Conservation (phyloP, 2,797 vertebrate genomes). For the Pelodytes ibericus region DNA sequence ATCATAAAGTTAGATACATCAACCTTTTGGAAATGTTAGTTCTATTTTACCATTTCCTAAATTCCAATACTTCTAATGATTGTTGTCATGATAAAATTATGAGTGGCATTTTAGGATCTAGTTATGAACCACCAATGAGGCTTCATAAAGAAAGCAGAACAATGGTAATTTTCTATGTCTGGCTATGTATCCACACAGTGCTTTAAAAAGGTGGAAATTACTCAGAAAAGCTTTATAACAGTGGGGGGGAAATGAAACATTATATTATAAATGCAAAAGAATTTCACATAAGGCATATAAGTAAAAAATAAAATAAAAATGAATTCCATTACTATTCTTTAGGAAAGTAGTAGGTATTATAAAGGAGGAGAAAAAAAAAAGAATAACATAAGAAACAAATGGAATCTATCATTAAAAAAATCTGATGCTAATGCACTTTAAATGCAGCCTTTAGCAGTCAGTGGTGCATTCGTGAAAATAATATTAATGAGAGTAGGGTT, state of each 20-base stretch:
- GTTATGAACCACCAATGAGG: not conserved
- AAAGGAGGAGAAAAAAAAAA: not conserved
- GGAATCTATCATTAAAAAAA: not conserved
- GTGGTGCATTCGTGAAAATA: not conserved
- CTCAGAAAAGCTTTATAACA: not conserved
- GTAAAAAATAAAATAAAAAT: not conserved
- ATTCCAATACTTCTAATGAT: too few species aligned
- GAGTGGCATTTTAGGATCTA: too few species aligned
- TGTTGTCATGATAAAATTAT: too few species aligned
- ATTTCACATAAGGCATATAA: not conserved
- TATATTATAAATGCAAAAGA: not conserved
- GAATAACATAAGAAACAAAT: not conserved
- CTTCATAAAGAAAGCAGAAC: not conserved
- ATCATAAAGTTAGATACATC: too few species aligned
- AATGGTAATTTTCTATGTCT: not conserved
- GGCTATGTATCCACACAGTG: not conserved
- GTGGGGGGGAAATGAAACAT: not conserved
- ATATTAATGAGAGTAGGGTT: too few species aligned
- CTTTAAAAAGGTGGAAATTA: not conserved
- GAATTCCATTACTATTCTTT: not conserved
- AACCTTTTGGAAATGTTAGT: too few species aligned
- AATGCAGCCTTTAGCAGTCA: not conserved
- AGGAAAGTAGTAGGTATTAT: not conserved
- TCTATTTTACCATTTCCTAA: too few species aligned
- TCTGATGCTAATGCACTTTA: slow-evolving; percentile 1